Evolutionary conservation across 2,113 vertebrate genomes (phyloP).

Genomic region (Percina caprodes): DNA sequence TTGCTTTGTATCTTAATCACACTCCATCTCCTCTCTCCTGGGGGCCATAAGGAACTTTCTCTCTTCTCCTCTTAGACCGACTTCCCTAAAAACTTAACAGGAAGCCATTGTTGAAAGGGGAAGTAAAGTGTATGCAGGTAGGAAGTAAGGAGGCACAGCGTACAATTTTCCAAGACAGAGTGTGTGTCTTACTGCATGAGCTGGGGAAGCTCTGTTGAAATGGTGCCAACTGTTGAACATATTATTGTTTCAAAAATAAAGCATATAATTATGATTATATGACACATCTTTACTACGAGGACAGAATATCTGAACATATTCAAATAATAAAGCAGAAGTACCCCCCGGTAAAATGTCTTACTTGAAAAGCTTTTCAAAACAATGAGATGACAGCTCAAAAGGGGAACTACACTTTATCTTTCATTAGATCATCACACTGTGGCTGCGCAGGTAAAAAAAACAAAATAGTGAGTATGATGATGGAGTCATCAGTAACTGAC

Average conservation of each 20-base stretch:
- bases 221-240: background rate
- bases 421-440: slow-evolving; percentile 13
- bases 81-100: slow-evolving; percentile 76
- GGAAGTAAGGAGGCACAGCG: slow-evolving; percentile 68
- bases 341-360: slow-evolving; percentile 28
- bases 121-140: slow-evolving; percentile 64
- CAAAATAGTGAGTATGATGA: slow-evolving; percentile 3
- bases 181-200: slow-evolving; percentile 14
- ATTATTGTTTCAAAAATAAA: background rate
- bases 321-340: slow-evolving; percentile 51
- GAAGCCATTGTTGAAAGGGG: slow-evolving; percentile 69
- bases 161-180: slow-evolving; percentile 39
- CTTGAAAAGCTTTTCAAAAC: slow-evolving; percentile 43
- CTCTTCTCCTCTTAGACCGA: slow-evolving; percentile 77
- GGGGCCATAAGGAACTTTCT: slow-evolving; percentile 78
- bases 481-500: slow-evolving; percentile 36
- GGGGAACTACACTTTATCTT: slow-evolving; percentile 64
- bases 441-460: slow-evolving; percentile 42
- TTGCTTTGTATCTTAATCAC: slow-evolving; percentile 72
- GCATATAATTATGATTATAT: too few species aligned
- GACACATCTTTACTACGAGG: background rate
- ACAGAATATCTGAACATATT: background rate
- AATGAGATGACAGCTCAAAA: slow-evolving; percentile 52
- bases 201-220: background rate
- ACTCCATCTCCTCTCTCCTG: slow-evolving; percentile 64